Conservation (phyloP, 2,888 invertebrate genomes). For the Diarsia rubi region DNA sequence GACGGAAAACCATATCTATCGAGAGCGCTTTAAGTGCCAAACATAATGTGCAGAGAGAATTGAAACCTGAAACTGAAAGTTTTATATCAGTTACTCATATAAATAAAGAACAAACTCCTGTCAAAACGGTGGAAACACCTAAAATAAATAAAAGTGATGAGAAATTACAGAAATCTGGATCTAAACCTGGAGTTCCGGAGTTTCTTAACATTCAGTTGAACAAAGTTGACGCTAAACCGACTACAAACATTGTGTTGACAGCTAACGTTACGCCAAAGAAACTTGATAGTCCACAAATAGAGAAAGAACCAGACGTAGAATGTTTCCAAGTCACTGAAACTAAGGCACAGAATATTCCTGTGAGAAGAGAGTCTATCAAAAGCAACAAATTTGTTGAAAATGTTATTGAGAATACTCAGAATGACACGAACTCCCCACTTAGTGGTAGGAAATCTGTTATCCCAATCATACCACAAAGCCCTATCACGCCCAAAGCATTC, state of each 20-base stretch:
- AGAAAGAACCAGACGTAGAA: slow-evolving; percentile 77
- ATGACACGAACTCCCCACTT: slow-evolving; percentile 77
- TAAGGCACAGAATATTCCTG: slow-evolving; percentile 71
- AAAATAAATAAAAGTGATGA: slow-evolving; percentile 85
- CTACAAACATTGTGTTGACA: slow-evolving; percentile 92
- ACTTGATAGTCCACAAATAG: slow-evolving; percentile 81
- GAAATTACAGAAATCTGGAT: slow-evolving; percentile 77
- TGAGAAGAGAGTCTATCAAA: slow-evolving; percentile 75
- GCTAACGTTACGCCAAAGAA: slow-evolving; percentile 91
- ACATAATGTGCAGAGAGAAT: slow-evolving; percentile 74
- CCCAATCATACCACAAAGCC: slow-evolving; percentile 79
- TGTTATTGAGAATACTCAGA: slow-evolving; percentile 70
- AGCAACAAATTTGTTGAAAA: slow-evolving; percentile 76
- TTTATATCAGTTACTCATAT: slow-evolving; percentile 91
- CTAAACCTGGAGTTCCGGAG: slow-evolving; percentile 90
- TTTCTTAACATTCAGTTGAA: slow-evolving; percentile 93
- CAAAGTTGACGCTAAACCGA: slow-evolving; percentile 92
- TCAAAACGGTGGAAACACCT: slow-evolving; percentile 73
- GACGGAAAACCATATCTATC: slow-evolving; percentile 88
- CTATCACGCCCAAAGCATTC: slow-evolving; percentile 86
- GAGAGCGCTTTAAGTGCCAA: slow-evolving; percentile 85
- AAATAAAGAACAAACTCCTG: slow-evolving; percentile 85
- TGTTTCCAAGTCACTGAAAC: slow-evolving; percentile 75
- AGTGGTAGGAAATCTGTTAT: slow-evolving; percentile 71
- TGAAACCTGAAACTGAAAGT: slow-evolving; percentile 82